Conservation (phyloP, 2,113 vertebrate species). For the Crotalus viridis region DNA sequence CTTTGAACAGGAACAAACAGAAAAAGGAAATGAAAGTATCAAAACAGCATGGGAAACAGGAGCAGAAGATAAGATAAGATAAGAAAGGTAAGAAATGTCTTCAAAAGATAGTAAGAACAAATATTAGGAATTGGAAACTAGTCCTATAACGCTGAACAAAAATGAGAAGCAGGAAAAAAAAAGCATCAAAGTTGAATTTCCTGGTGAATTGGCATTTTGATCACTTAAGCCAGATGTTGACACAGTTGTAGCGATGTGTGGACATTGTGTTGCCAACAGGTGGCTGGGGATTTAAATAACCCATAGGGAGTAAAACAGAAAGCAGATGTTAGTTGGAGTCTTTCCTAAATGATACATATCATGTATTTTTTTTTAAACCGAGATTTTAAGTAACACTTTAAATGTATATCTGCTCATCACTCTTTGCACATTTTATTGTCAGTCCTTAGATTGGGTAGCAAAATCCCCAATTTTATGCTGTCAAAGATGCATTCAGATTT, state of each 20-base stretch:
- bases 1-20: too few relatives aligned
- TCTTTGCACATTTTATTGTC: neutral
- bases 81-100: neutral
- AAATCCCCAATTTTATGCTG: neutral
- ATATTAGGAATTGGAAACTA: neutral
- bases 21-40: neutral
- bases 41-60: neutral
- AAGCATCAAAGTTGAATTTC: neutral
- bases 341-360: neutral
- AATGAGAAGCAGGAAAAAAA: neutral
- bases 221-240: neutral
- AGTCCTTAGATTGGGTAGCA: neutral
- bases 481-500: neutral
- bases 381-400: neutral
- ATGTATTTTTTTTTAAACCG: neutral
- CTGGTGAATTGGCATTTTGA: neutral
- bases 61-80: neutral
- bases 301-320: neutral
- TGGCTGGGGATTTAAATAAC: neutral
- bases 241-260: neutral
- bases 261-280: neutral
- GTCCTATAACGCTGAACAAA: neutral
- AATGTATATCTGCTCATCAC: neutral
- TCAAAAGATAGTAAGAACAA: neutral
- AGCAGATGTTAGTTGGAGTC: neutral